phyloP scores from a whole-genome alignment of 2,113 vertebrate species.

The Protobothrops mucrosquamatus region DNA sequence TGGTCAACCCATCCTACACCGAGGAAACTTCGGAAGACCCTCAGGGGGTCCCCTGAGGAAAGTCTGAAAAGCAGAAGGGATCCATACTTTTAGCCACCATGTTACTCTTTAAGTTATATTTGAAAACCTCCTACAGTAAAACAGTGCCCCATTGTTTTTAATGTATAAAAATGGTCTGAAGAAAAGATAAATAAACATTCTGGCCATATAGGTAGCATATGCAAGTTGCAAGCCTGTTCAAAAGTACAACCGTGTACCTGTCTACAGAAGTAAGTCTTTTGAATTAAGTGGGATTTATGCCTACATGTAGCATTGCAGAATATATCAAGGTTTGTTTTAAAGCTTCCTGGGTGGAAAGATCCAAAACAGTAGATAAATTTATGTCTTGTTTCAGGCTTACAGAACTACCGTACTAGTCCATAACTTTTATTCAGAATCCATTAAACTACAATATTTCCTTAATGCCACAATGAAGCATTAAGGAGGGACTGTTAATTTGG shows the following conservation, averaged over 20 bases:
- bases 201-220: neutral
- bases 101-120: neutral
- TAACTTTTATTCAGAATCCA: neutral
- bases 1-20: neutral
- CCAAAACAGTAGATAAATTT: neutral
- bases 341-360: neutral
- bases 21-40: neutral
- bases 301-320: neutral
- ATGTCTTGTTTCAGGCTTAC: neutral
- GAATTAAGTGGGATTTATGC: neutral
- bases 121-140: neutral
- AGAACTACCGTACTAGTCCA: neutral
- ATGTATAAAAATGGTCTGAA: neutral
- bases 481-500: neutral
- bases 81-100: neutral
- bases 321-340: neutral
- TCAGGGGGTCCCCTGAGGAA: neutral
- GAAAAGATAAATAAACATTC: neutral
- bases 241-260: neutral
- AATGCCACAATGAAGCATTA: neutral
- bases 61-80: neutral
- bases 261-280: neutral
- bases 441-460: neutral
- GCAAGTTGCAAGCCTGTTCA: neutral
- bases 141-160: neutral